A percentile compares a stretch with the other conserved stretches of the same genome.
phyloP scores from a whole-genome alignment of 2,888 invertebrate genomes.

The Pemphredon lugubris region DNA sequence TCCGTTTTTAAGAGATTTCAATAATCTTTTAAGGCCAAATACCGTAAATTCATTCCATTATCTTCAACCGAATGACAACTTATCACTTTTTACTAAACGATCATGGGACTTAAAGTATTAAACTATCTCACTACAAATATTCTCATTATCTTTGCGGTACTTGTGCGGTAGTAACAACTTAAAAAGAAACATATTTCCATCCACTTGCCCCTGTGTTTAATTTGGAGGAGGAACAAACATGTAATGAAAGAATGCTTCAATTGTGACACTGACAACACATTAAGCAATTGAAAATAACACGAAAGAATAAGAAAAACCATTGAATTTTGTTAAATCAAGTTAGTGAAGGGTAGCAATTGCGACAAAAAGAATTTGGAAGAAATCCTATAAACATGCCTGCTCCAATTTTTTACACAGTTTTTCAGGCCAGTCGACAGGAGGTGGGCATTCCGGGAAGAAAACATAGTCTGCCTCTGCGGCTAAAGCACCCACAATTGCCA shows the following conservation, averaged over 20 bases:
- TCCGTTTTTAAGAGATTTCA: background rate
- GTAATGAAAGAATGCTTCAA: constrained; percentile 23
- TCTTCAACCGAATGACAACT: too few relatives aligned
- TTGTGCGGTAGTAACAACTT: too few relatives aligned
- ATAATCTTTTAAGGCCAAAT: too few relatives aligned
- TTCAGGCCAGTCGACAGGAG: constrained; percentile 95
- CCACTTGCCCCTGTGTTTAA: constrained; percentile 21
- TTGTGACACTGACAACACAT: constrained; percentile 50
- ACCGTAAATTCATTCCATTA: too few relatives aligned
- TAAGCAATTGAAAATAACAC: constrained; percentile 48
- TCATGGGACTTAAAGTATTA: too few relatives aligned
- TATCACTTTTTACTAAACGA: too few relatives aligned
- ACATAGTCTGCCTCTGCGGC: constrained; percentile 99
- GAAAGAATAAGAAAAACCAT: constrained; percentile 34
- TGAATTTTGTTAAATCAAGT: constrained; percentile 55
- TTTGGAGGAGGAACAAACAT: constrained; percentile 22
- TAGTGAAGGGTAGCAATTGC: constrained; percentile 57
- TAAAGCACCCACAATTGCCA: constrained; percentile 97
- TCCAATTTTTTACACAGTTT: constrained; percentile 96
- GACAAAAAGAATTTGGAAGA: constrained; percentile 59
- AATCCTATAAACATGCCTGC: constrained; percentile 86
- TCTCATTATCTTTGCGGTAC: too few relatives aligned
- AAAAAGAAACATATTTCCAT: background rate
- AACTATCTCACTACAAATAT: too few relatives aligned
- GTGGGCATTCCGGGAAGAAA: constrained; percentile 98